Percentiles rank a stretch among this genome's conserved stretches.
phyloP scores from a whole-genome alignment of 2,797 vertebrate species.

The Rhinatrema bivittatum region DNA sequence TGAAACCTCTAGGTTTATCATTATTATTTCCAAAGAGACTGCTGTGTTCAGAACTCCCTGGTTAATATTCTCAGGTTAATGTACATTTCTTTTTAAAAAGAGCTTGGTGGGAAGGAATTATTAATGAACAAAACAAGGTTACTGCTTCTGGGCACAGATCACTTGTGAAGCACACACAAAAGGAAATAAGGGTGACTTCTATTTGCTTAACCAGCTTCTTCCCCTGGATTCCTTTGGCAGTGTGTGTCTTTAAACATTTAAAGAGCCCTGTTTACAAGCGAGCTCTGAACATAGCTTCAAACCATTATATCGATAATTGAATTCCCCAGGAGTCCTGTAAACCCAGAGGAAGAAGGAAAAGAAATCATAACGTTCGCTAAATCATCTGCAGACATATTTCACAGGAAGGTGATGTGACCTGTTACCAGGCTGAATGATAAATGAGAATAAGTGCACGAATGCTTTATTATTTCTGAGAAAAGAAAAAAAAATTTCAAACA shows the following conservation, averaged over 20 bases:
- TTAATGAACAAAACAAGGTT: conserved; percentile 61
- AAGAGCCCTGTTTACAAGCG: conserved; percentile 66
- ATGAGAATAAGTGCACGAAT: conserved; percentile 44
- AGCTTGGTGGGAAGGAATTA: conserved; percentile 47
- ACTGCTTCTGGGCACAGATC: conserved; percentile 56
- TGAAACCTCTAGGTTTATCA: conserved; percentile 26
- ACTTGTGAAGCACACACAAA: conserved; percentile 58
- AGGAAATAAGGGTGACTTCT: conserved; percentile 66
- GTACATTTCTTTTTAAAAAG: conserved; percentile 49
- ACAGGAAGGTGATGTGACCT: conserved; percentile 56
- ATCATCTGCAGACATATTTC: conserved; percentile 59
- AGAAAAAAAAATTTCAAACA: too few relatives aligned
- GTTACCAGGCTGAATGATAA: conserved; percentile 42
- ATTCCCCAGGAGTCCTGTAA: conserved; percentile 69
- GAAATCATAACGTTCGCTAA: conserved; percentile 63
- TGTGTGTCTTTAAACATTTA: conserved; percentile 64
- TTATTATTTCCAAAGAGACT: conserved; percentile 29
- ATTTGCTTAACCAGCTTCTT: conserved; percentile 69
- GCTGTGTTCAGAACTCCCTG: conserved; percentile 27
- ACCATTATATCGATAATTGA: conserved; percentile 68
- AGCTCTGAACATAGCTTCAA: conserved; percentile 66
- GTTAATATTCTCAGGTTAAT: conserved; percentile 54
- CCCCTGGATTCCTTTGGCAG: conserved; percentile 62
- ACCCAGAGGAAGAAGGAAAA: conserved; percentile 61
- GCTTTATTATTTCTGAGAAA: conserved; percentile 44